Conservation (phyloP, 2,113 vertebrate species). For the Hylia prasina region DNA sequence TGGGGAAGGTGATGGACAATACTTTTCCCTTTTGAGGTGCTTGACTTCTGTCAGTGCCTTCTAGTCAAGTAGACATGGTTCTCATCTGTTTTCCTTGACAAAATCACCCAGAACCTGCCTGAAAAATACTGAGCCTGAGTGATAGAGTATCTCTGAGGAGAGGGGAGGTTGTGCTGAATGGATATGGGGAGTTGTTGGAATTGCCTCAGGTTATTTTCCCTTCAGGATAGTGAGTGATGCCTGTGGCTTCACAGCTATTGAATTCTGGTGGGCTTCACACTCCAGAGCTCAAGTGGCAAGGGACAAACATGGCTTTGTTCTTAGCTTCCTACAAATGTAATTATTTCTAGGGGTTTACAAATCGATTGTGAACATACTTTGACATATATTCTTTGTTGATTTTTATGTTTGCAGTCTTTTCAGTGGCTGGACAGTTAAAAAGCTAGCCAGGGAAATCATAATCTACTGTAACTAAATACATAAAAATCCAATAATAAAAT, state of each 20-base stretch:
- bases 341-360: neutral
- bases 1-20: neutral
- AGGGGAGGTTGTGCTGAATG: neutral
- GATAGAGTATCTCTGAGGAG: neutral
- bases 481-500: constrained; percentile 6
- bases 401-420: neutral
- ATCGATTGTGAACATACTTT: neutral
- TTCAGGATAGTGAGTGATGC: neutral
- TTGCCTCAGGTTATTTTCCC: neutral
- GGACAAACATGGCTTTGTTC: constrained; percentile 18
- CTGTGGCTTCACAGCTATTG: constrained; percentile 3
- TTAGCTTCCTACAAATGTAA: neutral
- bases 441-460: neutral
- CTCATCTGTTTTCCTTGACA: neutral
- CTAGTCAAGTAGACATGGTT: neutral
- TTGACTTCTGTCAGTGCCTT: neutral
- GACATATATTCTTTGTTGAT: neutral
- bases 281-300: neutral
- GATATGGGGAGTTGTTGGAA: neutral
- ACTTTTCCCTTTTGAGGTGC: neutral
- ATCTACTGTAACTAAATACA: constrained; percentile 9
- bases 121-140: neutral
- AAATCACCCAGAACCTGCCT: neutral
- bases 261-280: neutral
- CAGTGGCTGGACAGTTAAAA: neutral